Base-by-base conservation (phyloP, 2,797 vertebrate genomes). In the Enteromius fasciolatus region DNA sequence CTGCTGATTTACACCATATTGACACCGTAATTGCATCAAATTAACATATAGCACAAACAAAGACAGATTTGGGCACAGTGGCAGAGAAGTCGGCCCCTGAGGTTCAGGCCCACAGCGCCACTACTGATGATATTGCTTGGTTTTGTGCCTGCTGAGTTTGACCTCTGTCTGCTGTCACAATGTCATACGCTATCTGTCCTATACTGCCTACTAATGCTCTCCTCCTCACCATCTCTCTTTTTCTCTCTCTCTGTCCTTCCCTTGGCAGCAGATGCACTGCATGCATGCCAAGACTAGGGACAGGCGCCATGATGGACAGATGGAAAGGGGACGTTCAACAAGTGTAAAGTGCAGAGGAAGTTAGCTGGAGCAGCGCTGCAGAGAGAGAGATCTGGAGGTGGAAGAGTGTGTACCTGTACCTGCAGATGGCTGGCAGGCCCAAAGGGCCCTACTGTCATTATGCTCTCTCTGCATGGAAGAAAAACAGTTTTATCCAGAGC, bases 91-190 rank as follows among this genome's bases (percentile, higher is more conserved):
- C 23, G 6, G 25, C 41, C 57, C 17, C 12, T 23, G 85, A 85
- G 87, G 83, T 83, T 83, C 46, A 44, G 85, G 90, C 89, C 92
- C 85, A 85, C 88, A 88, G 87, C 82, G 86, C 83, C 85, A 85
- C 87, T 85, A 88, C 90, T 88, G 87, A 93, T 91, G 90, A 92
- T 92, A 91, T 90, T 90, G 87, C 88, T 93, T 91, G 89, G 90
- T 87, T 82, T 86, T 69, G 72, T 92, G 90, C 89, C 89, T 87
- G 36, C 90, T 76, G 82, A 91, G 87, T 86, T 87, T 93, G 93
- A 94, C 92, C 92, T 94, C 94, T 85, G 89, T 85, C 87, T 91
- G 87, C 89, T 90, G 87, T 86, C 69, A 59, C 92, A 94, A 94
- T 92, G 93, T 94, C 93, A 91, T 91, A 90, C 85, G 86, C 89